Conservation (phyloP, 2,888 invertebrate genomes). For the Oasisia sp. region DNA sequence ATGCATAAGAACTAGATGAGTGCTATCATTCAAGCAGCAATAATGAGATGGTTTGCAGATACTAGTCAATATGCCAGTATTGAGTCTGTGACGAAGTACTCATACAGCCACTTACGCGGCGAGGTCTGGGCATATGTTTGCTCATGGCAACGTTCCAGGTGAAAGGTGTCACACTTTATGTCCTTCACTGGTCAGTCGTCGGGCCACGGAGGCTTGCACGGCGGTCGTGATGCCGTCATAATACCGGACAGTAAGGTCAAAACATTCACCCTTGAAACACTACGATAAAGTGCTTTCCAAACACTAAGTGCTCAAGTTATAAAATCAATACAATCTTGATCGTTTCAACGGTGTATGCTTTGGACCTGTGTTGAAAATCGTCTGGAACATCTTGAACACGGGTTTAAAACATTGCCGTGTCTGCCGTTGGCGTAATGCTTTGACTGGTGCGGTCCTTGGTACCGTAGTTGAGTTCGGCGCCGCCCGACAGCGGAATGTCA, state of each 20-base stretch:
- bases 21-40: no score
- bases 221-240: background rate
- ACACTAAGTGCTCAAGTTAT: no score
- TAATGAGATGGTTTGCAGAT: no score
- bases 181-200: background rate
- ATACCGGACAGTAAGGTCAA: no score
- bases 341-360: no score
- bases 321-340: no score
- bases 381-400: no score
- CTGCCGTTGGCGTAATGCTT: background rate
- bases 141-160: background rate
- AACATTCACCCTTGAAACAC: no score
- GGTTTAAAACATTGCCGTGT: no score
- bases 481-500: constrained; percentile 60
- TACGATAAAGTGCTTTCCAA: no score
- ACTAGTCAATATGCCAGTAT: background rate
- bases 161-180: background rate
- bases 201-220: background rate
- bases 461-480: constrained; percentile 62
- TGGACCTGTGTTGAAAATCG: no score
- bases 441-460: constrained; percentile 30
- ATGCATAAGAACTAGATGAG: no score
- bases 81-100: background rate
- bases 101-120: background rate
- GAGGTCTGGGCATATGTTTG: background rate